Evolutionary conservation across 2,797 vertebrate species (phyloP).

Genomic region (Acanthurus tractus): DNA sequence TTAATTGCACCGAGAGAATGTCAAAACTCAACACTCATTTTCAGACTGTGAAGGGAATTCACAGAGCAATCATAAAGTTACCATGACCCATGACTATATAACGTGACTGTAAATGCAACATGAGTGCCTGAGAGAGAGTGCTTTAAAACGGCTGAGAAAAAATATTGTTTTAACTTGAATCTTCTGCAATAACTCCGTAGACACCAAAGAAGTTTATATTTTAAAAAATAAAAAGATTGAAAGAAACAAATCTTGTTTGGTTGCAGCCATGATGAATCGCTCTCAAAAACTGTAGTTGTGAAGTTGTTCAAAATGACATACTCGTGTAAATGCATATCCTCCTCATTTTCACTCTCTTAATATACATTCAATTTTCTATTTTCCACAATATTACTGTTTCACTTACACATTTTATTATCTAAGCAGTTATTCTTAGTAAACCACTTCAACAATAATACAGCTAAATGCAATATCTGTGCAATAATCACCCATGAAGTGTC

Average conservation of each 20-base stretch:
- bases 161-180: too few relatives aligned
- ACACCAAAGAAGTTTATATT: not conserved
- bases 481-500: slow-evolving; percentile 33
- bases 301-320: slow-evolving; percentile 9
- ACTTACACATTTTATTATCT: not conserved
- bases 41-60: slow-evolving; percentile 19
- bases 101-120: too few relatives aligned
- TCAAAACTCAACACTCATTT: slow-evolving; percentile 14
- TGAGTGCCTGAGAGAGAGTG: too few relatives aligned
- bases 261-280: slow-evolving; percentile 16
- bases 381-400: not conserved
- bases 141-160: too few relatives aligned
- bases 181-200: not conserved
- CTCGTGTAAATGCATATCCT: not conserved
- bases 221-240: slow-evolving; percentile 1
- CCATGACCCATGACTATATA: too few relatives aligned
- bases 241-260: not conserved
- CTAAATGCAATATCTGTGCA: slow-evolving; percentile 38
- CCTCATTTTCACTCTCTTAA: too few relatives aligned
- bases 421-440: slow-evolving; percentile 2
- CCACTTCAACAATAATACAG: slow-evolving; percentile 10
- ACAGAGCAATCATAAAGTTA: slow-evolving; percentile 16
- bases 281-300: slow-evolving; percentile 20
- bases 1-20: slow-evolving; percentile 32
- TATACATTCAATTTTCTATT: too few relatives aligned